These are phyloP conservation scores for Mnemiopsis leidyi DNA, from an alignment of 37 sponge, comb jelly and placozoan species.

Conservation along the genomic window DNA sequence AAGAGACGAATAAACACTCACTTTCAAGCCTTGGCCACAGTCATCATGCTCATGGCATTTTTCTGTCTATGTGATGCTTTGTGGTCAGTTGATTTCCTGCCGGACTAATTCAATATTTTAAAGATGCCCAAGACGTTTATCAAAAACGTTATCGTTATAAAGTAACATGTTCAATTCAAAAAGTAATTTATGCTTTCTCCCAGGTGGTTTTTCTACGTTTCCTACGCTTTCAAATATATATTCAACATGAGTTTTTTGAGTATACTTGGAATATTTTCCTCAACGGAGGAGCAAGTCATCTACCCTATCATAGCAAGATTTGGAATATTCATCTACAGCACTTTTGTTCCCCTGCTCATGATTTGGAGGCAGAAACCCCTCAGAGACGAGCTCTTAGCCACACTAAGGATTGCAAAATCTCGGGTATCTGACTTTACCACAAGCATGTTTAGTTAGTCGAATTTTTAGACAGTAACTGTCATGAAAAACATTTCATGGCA, in stretches of 20 bases:
- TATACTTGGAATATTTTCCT: background rate
- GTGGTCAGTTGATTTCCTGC: too few relatives aligned
- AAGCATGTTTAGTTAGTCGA: background rate
- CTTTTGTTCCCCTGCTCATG: background rate
- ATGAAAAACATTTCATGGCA: too few relatives aligned
- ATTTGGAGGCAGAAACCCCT: background rate
- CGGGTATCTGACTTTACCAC: background rate
- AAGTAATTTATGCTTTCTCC: too few relatives aligned
- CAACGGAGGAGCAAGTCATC: background rate
- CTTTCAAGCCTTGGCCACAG: background rate
- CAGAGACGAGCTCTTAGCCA: background rate
- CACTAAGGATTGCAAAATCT: background rate
- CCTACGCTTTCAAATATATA: background rate
- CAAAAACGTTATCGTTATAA: too few relatives aligned
- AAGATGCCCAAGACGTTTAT: too few relatives aligned
- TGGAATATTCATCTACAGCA: background rate
- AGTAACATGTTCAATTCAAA: too few relatives aligned
- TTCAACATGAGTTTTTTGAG: background rate
- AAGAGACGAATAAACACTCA: background rate
- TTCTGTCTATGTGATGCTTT: background rate
- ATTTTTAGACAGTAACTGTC: too few relatives aligned
- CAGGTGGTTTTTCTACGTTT: background rate
- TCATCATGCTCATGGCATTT: background rate
- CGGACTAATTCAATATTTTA: too few relatives aligned
- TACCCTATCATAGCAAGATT: background rate